Base-by-base conservation (phyloP, 2,888 invertebrate species). In the Mesochorus sp. region DNA sequence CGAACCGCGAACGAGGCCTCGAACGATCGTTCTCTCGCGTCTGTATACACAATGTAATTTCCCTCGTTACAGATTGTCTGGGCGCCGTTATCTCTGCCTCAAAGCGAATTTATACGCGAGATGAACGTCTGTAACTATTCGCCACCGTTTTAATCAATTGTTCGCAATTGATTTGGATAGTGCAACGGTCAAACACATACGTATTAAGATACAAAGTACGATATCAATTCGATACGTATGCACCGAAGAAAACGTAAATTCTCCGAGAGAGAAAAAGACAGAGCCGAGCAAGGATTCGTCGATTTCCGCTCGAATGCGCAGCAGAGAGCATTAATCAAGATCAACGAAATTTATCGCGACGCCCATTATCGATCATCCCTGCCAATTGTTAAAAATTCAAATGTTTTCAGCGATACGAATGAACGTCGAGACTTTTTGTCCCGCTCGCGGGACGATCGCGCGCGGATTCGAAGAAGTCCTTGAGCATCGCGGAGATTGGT, bases 121-220 rank as follows among this genome's bases (percentile, higher is more conserved):
- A 47, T n/a, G 26, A 6, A 21, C 17, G 44, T 62, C 34, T 19
- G 28, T 39, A 26, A 78, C 73, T 80, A 78, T 81, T 70, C 62
- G 61, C n/a, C n/a, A n/a, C n/a, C n/a, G n/a, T n/a, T 67, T 78
- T 77, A 84, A 79, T 83, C 83, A 78, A 67, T 83, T 78, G 76
- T 71, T n/a, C n/a, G 61, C 73, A 80, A 81, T 81, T 83, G 71
- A 76, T 81, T 77, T 77, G 62, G 34, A n/a, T n/a, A 39, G 61
- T 28, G 21, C 53, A 44, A 39, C 68, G 55, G 8, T 39, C 62
- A 57, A 57, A 67, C 31, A 62, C 55, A 62, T 42, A 77, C 62
- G 55, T 44, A 61, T 67, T 47, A 55, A 26, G 14, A n/a, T 19
- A 57, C n/a, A n/a, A n/a, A n/a, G n/a, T n/a, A 51, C 24, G 61